phyloP scores from a whole-genome alignment of 53 echinoderm and acorn worm species.

The Crossaster papposus region DNA sequence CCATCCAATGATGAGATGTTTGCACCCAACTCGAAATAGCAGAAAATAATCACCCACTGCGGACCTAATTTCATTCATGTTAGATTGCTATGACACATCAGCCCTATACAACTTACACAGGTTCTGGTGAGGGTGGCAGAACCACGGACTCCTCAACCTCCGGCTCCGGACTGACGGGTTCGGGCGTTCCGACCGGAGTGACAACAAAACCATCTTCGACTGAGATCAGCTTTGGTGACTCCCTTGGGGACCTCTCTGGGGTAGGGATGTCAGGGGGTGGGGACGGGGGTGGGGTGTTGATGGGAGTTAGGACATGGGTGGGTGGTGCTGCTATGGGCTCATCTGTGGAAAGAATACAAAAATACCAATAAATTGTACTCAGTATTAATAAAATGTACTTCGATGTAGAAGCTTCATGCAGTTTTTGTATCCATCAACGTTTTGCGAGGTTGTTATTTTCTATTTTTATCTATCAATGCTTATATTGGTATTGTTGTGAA shows the following conservation, averaged over 20 bases:
- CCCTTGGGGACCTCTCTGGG: slow-evolving; percentile 64
- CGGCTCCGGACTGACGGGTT: slow-evolving; percentile 74
- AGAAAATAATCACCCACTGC: too few relatives aligned
- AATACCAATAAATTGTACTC: neutral
- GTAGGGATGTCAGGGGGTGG: slow-evolving; percentile 49
- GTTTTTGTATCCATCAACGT: too few relatives aligned
- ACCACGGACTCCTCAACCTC: slow-evolving; percentile 43
- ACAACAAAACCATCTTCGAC: slow-evolving; percentile 50
- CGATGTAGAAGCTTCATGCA: neutral
- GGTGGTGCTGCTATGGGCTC: slow-evolving; percentile 58
- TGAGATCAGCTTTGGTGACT: slow-evolving; percentile 52
- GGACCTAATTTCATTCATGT: too few relatives aligned
- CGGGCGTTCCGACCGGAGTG: slow-evolving; percentile 67
- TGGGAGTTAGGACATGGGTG: slow-evolving; percentile 65
- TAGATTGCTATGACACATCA: too few relatives aligned
- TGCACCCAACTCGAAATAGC: too few relatives aligned
- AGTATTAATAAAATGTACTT: neutral
- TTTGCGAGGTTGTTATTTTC: too few relatives aligned
- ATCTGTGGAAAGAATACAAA: slow-evolving; percentile 12
- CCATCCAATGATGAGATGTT: too few relatives aligned
- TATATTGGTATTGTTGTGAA: too few relatives aligned
- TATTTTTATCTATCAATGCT: too few relatives aligned
- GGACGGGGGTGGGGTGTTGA: slow-evolving; percentile 76
- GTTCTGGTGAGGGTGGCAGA: slow-evolving; percentile 43
- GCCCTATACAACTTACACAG: slow-evolving; percentile 16